Evolutionary conservation across 1,140 invertebrate species (phyloP).

Genomic region (Venturia canescens): DNA sequence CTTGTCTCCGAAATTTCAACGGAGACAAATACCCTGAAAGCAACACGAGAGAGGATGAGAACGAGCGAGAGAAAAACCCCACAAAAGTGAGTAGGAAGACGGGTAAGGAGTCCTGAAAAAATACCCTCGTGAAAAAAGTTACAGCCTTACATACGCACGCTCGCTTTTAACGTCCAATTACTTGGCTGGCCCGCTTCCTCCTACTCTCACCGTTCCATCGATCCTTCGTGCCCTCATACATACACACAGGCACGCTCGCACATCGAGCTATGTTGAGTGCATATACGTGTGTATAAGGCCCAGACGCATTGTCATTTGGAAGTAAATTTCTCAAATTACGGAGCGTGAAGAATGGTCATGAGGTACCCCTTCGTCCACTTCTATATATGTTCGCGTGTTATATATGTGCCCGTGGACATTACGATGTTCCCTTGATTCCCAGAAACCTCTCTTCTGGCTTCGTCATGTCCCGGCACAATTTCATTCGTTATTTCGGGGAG

Average conservation of each 20-base stretch:
- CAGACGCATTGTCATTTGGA: conserved; percentile 38
- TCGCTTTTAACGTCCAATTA: conserved; percentile 41
- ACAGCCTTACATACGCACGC: conserved; percentile 31
- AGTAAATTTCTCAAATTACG: conserved; percentile 47
- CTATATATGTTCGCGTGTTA: neutral
- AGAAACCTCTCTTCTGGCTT: conserved; percentile 14
- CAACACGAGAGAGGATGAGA: conserved; percentile 17
- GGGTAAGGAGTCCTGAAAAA: neutral
- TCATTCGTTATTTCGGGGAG: conserved; percentile 15
- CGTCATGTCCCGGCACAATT: neutral
- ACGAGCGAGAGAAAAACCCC: conserved; percentile 11
- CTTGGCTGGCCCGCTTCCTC: conserved; percentile 23
- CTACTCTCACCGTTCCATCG: conserved; percentile 24
- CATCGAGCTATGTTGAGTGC: no score
- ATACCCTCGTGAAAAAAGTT: conserved; percentile 47
- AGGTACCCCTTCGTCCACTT: conserved; percentile 11
- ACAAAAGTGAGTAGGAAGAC: no score
- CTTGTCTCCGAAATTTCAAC: neutral
- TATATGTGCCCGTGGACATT: conserved; percentile 30
- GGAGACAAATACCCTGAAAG: neutral
- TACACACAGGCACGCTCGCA: neutral
- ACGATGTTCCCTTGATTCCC: conserved; percentile 30
- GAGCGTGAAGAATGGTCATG: conserved; percentile 46
- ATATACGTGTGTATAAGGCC: neutral
- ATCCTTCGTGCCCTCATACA: conserved; percentile 16